Evolutionary conservation across 2,797 vertebrate genomes (phyloP), one percentile per base, ranked within the genome.

Genomic region (Leucoraja ocellata): DNA sequence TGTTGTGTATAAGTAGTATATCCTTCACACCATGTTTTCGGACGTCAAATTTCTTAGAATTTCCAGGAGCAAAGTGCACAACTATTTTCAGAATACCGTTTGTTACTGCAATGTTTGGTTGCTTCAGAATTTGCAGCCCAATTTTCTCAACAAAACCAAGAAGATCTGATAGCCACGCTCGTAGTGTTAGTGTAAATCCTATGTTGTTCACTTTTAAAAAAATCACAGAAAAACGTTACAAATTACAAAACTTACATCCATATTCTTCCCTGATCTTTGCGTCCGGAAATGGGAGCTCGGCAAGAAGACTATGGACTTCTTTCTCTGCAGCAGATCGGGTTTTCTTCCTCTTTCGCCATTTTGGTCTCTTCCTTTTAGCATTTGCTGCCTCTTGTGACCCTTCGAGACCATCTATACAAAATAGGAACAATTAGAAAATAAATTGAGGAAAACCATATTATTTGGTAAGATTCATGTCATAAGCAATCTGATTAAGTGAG

Each of bases 271-370:
- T 97, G 91, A 96, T 95, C 93, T 97, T 95, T 71, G 96, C 94
- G 94, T 95, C 94, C 21, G 96, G 95, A 96, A 99, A 98, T 0
- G 98, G 98, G 93, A 98, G 96, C 95, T 98, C 97, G 8, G 95
- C 95, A 96, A 98, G 96, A 77, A 97, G 94, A 93, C 79, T 94
- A 73, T 94, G 74, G 39, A 92, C 46, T 92, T 92, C 68, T 10
- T 92, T 92, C 93, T 0, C 93, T 80, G 0, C 93, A 94, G 93
- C 93, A 0, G 76, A 77, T 92, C 25, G 5, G 4, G 94, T 93
- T 93, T 95, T 94, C 94, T 95, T 94, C 36, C 39, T 94, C 32
- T 93, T 93, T 28, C 93, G 90, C 61, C 90, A 71, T 90, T 68
- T 78, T 83, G 94, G 61, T 32, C 93, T 93, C 83, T 93, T 95